Evolutionary conservation across 2,888 invertebrate species (phyloP).

Genomic region (Apamea anceps): DNA sequence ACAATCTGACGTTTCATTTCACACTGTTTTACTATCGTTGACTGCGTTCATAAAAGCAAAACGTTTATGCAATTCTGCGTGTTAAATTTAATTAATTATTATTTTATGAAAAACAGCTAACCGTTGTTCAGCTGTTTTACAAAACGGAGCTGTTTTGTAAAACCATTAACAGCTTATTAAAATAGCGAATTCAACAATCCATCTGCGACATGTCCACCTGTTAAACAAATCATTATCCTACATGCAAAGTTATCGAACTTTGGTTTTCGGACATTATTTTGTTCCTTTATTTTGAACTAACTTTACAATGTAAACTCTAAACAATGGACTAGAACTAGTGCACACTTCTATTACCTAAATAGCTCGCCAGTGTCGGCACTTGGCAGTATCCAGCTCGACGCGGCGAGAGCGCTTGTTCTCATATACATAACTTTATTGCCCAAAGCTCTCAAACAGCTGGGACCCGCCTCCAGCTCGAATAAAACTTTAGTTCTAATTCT

Average conservation of each 20-base stretch:
- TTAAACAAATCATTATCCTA: not conserved
- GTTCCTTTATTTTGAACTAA: not conserved
- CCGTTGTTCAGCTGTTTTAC: not conserved
- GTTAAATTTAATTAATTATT: too few species aligned
- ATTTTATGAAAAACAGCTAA: not conserved
- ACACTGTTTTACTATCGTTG: not conserved
- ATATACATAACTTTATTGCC: constrained; percentile 71
- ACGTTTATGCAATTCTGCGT: not conserved
- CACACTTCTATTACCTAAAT: constrained; percentile 8
- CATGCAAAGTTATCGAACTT: not conserved
- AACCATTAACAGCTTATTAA: not conserved
- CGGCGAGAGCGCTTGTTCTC: constrained; percentile 61
- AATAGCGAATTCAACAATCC: not conserved
- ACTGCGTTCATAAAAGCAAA: not conserved
- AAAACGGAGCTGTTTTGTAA: not conserved
- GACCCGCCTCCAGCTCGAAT: constrained; percentile 58
- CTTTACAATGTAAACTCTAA: not conserved
- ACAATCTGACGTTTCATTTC: not conserved
- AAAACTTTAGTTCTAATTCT: constrained; percentile 54
- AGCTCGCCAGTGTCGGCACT: constrained; percentile 8
- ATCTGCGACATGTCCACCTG: not conserved
- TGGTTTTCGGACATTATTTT: not conserved
- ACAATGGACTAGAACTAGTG: constrained; percentile 17
- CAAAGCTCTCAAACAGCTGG: constrained; percentile 73
- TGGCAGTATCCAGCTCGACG: constrained; percentile 33